Base-by-base conservation (phyloP, 2,797 vertebrate species). In the Poeciliopsis presidionis region DNA sequence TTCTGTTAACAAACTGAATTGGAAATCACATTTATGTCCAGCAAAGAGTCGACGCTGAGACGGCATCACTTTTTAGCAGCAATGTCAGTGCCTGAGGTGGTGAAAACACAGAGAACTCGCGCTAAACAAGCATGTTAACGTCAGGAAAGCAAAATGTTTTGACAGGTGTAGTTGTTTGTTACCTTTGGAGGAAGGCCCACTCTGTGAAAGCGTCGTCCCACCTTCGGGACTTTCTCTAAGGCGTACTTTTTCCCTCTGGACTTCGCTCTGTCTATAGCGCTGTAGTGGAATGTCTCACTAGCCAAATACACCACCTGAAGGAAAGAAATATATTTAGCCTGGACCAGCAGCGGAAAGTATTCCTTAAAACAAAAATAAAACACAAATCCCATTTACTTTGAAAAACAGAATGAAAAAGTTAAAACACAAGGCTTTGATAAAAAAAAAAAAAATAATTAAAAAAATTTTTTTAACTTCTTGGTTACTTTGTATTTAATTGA, bases 171-270 rank as follows among this genome's bases (percentile, higher is more conserved):
- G 30, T 4, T 1, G 41, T 78, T 6, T 30, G 14, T 51, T 95
- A 99, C 98, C 97, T 99, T 99, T 22, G 98, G 98, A 90, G 98
- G 98, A 80, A 99, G 95, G 83, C 98, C 98, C 74, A 99, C 96
- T 78, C 98, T 95, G 94, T 99, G 98, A 93, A 99, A 99, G 83
- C 96, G 98, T 81, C 96, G 96, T 59, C 97, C 98, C 82, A 99
- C 98, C 94, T 97, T 97, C 71, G 98, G 98, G 80, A 99, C 98
- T 94, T 97, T 99, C 92, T 99, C 97, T 85, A 99, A 94, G 81
- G 98, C 98, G 3, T 98, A 99, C 89, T 97, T 99, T 91, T 99
- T 99, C 77, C 98, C 98, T 91, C 96, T 96, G 84, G 98, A 98
- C 92, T 99, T 99, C 78, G 97, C 98, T 81, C 97, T 96, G 90